These are phyloP conservation scores for Chascanopsetta lugubris DNA, from an alignment of 2,113 vertebrate genomes.

Conservation along the genomic window DNA sequence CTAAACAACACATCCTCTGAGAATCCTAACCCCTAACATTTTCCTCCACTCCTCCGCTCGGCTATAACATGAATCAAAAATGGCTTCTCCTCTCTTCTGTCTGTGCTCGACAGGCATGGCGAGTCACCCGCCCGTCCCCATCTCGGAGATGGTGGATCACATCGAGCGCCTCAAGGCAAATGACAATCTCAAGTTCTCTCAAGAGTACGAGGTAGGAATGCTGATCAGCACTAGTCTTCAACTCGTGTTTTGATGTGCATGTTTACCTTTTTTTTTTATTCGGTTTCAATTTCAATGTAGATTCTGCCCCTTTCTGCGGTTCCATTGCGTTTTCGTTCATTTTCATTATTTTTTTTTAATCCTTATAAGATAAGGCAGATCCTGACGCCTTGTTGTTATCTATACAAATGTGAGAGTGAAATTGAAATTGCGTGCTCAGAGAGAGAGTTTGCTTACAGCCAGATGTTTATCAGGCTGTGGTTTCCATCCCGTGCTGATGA, in stretches of 20 bases:
- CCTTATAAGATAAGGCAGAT: no score
- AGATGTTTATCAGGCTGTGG: constrained; percentile 65
- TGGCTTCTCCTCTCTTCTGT: constrained; percentile 41
- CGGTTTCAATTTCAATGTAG: constrained; percentile 33
- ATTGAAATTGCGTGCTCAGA: constrained; percentile 70
- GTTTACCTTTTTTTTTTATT: constrained; percentile 26
- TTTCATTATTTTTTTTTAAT: constrained; percentile 13
- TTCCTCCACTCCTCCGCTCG: constrained; percentile 34
- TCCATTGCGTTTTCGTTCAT: constrained; percentile 33
- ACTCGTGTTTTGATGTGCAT: constrained; percentile 25
- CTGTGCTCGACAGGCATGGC: constrained; percentile 88
- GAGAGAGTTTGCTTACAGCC: constrained; percentile 67
- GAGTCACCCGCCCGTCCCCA: constrained; percentile 93
- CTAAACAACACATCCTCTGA: constrained; percentile 67
- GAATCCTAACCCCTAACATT: constrained; percentile 60
- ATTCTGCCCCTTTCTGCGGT: constrained; percentile 6
- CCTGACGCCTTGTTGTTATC: constrained; percentile 54
- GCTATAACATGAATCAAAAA: constrained; percentile 44
- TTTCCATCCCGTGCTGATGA: constrained; percentile 51
- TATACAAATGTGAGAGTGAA: constrained; percentile 47
- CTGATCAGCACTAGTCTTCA: constrained; percentile 55
- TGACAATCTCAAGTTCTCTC: constrained; percentile 98
- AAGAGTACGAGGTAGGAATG: constrained; percentile 95
- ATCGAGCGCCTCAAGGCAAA: constrained; percentile 97
- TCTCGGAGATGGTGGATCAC: constrained; percentile 94